phyloP scores from a whole-genome alignment of 2,113 vertebrate genomes.

The Caranx ignobilis region DNA sequence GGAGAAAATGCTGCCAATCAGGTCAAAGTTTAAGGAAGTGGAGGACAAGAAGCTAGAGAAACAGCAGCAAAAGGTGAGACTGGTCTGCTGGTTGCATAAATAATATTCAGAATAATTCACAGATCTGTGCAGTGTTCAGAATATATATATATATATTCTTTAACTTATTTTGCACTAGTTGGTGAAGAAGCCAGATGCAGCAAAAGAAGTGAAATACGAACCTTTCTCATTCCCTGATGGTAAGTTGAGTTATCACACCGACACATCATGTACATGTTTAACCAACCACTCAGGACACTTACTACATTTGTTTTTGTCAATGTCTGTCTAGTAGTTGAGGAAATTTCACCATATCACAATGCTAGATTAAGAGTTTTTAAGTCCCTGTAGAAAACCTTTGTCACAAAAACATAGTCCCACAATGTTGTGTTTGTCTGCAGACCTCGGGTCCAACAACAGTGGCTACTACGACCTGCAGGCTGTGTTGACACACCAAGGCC shows the following conservation, averaged over 20 bases:
- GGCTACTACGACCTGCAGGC: conserved; percentile 98
- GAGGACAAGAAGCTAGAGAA: conserved; percentile 95
- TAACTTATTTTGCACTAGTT: conserved; percentile 48
- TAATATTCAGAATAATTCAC: background rate
- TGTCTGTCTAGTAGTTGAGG: background rate
- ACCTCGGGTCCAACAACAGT: conserved; percentile 95
- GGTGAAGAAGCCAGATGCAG: conserved; percentile 65
- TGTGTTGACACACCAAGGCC: conserved; percentile 97
- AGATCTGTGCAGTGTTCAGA: background rate
- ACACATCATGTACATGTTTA: background rate
- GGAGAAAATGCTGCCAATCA: conserved; percentile 93
- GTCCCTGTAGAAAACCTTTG: background rate
- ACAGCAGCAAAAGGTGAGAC: conserved; percentile 89
- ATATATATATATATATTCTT: background rate
- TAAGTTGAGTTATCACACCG: conserved; percentile 75
- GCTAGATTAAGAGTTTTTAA: background rate
- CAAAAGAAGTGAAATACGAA: conserved; percentile 92
- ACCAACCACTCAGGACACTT: background rate
- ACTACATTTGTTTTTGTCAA: background rate
- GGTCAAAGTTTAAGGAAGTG: conserved; percentile 96
- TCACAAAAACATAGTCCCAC: background rate
- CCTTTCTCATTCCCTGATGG: conserved; percentile 95
- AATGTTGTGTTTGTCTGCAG: conserved; percentile 72
- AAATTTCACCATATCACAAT: background rate
- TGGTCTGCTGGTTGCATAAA: too few species aligned